These are phyloP conservation scores for Scaptodrosophila latifasciaeformis DNA, from an alignment of 2,888 invertebrate genomes.

Conservation along the genomic window DNA sequence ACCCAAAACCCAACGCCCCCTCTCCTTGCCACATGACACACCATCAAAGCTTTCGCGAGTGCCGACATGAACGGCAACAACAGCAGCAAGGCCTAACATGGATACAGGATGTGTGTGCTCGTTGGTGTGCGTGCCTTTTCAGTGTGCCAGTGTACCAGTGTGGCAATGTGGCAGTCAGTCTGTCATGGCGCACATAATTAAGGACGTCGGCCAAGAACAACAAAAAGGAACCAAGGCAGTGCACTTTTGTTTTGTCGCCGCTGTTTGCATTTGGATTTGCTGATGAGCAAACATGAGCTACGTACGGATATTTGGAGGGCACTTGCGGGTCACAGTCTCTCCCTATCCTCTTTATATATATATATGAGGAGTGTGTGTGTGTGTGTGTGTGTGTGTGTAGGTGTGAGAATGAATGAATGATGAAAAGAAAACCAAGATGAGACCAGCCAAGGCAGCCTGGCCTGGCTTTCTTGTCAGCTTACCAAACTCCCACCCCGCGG, in stretches of 20 bases:
- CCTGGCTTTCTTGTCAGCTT: not conserved
- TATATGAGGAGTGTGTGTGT: slow-evolving; percentile 9
- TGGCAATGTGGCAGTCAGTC: slow-evolving; percentile 57
- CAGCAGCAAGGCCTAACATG: no score
- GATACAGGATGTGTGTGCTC: slow-evolving; percentile 21
- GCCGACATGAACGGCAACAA: slow-evolving; percentile 34
- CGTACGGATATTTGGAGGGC: not conserved
- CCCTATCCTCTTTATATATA: no score
- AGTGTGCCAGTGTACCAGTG: slow-evolving; percentile 40
- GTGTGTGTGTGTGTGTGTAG: slow-evolving; percentile 7
- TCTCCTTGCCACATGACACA: no score
- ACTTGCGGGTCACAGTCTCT: no score
- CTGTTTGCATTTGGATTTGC: slow-evolving; percentile 59
- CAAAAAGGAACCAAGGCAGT: slow-evolving; percentile 27
- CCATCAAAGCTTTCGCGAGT: slow-evolving; percentile 28
- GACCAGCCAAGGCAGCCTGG: slow-evolving; percentile 19
- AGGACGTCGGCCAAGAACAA: slow-evolving; percentile 53
- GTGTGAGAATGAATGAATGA: slow-evolving; percentile 57
- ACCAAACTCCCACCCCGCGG: not conserved
- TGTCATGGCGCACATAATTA: slow-evolving; percentile 66
- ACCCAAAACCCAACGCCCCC: no score
- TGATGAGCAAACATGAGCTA: slow-evolving; percentile 30
- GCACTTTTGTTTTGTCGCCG: slow-evolving; percentile 42
- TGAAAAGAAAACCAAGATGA: slow-evolving; percentile 55
- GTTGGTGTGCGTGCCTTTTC: slow-evolving; percentile 34